Conservation (phyloP, 2,797 vertebrate genomes). For the Brachyrhaphis roseni region DNA sequence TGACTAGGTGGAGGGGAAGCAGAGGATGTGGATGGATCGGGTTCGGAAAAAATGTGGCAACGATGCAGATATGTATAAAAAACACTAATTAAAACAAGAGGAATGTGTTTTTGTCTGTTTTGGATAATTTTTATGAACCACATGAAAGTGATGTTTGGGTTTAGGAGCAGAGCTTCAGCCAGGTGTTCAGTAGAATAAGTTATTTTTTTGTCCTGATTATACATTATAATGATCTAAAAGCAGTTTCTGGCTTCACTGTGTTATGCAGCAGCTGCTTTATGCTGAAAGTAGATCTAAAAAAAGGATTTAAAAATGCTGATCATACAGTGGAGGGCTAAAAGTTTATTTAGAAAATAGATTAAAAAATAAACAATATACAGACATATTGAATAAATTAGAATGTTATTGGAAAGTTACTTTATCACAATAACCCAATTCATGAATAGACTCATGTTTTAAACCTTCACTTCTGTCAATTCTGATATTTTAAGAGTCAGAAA, state of each 20-base stretch:
- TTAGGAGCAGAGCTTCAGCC: not conserved
- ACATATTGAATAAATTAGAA: not conserved
- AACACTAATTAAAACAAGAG: slow-evolving; percentile 9
- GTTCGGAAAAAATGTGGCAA: slow-evolving; percentile 16
- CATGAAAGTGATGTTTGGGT: not conserved
- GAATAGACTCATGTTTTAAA: too few species aligned
- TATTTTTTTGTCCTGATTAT: not conserved
- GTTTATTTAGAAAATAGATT: not conserved
- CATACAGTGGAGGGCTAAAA: not conserved
- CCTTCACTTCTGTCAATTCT: too few species aligned
- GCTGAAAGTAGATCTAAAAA: not conserved
- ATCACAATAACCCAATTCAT: not conserved
- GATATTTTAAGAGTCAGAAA: not conserved
- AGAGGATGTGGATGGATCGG: slow-evolving; percentile 18
- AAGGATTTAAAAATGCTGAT: not conserved
- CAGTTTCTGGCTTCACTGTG: not conserved
- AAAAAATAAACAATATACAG: not conserved
- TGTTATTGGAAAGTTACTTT: not conserved
- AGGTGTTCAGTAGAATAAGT: not conserved
- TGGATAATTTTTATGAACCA: not conserved
- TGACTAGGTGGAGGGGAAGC: slow-evolving; percentile 38
- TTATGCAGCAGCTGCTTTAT: not conserved
- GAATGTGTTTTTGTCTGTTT: slow-evolving; percentile 17
- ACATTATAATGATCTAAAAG: slow-evolving; percentile 4
- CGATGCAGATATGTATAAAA: slow-evolving; percentile 5